Percentiles rank a stretch among this genome's conserved stretches.
Evolutionary conservation across 2,797 vertebrate genomes (phyloP).

Genomic region (Argyrosomus regius): DNA sequence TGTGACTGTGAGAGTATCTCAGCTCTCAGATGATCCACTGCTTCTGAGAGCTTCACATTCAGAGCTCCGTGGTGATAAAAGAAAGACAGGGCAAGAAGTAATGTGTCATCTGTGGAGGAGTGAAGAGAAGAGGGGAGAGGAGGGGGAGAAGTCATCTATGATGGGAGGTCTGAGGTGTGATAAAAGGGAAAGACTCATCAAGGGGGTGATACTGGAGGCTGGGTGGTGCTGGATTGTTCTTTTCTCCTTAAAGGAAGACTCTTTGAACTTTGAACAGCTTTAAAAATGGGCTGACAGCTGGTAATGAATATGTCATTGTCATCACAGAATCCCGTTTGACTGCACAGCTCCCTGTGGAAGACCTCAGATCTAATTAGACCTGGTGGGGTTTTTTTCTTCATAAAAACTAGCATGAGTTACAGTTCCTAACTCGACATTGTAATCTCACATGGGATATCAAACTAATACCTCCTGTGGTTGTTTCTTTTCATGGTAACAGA

Average conservation of each 20-base stretch:
- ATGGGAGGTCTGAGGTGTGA: slow-evolving; percentile 33
- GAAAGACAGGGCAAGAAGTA: not conserved
- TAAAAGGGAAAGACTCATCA: slow-evolving; percentile 44
- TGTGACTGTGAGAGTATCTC: not conserved
- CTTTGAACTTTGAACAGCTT: slow-evolving; percentile 24
- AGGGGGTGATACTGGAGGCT: slow-evolving; percentile 19
- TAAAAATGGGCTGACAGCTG: slow-evolving; percentile 8
- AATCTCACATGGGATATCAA: not conserved
- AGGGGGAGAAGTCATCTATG: slow-evolving; percentile 25
- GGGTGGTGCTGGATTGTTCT: not conserved
- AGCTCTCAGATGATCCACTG: slow-evolving; percentile 9
- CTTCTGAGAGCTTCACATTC: slow-evolving; percentile 10
- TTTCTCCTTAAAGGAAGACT: slow-evolving; percentile 1
- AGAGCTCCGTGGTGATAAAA: slow-evolving; percentile 12
- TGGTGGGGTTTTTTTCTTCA: not conserved
- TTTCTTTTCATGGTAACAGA: not conserved
- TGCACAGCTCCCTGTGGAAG: not conserved
- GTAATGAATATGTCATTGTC: slow-evolving; percentile 32
- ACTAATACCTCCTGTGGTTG: not conserved
- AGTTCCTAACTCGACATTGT: not conserved
- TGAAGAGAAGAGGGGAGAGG: not conserved
- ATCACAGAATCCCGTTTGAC: slow-evolving; percentile 9
- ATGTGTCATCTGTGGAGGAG: not conserved
- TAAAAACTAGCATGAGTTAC: not conserved
- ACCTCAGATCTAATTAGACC: slow-evolving; percentile 1